Base-by-base conservation (phyloP, 30 jellyfish, hydroid and myxozoan species). In the Nemopilema nomurai region DNA sequence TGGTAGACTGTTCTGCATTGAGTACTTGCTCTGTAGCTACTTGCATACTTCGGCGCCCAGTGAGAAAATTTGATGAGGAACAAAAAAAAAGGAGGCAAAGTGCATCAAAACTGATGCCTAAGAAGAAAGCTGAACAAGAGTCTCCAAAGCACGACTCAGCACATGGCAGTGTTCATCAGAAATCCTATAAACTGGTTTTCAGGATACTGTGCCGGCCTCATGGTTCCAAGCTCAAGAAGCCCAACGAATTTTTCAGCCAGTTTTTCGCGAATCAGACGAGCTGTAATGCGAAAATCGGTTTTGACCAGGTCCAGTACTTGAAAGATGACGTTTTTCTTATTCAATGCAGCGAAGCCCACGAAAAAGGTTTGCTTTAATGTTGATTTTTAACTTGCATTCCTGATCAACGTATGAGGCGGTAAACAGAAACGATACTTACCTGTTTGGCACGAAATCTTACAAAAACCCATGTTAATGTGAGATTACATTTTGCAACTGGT, bases 171-270 rank as follows among this genome's bases (percentile, higher is more conserved):
- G 21, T 19, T 27, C 27, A n/a, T 27, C 27, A 70, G 1, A 62
- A 1, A 26, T 16, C 7, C 4, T 4, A 70, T 19, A 70, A n/a
- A 24, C 4, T 70, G 1, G 20, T 25, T 1, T 26, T 70, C 80
- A 57, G 17, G 28, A 28, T 70, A 28, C 28, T 62, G 23, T 25
- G 62, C 24, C 33, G 28, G 30, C 85, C 85, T 21, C 18, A 50
- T 28, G 73, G 74, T 0, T 75, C 85, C 41, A 49, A 75, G 68
- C n/a, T 75, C 18, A 75, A 50, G 19, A 75, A 75, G 68, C 85
- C 85, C 7, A 75, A 50, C 16, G 51, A 75, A 8, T 75, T 41
- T 27, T 75, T 75, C 51, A 25, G 26, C 28, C 9, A 4, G n/a
- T 68, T 69, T 18, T 53, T 75, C 26, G 85, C 85, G 23, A 51